Conservation (phyloP, 1,140 invertebrate genomes). For the Eumaeus atala region DNA sequence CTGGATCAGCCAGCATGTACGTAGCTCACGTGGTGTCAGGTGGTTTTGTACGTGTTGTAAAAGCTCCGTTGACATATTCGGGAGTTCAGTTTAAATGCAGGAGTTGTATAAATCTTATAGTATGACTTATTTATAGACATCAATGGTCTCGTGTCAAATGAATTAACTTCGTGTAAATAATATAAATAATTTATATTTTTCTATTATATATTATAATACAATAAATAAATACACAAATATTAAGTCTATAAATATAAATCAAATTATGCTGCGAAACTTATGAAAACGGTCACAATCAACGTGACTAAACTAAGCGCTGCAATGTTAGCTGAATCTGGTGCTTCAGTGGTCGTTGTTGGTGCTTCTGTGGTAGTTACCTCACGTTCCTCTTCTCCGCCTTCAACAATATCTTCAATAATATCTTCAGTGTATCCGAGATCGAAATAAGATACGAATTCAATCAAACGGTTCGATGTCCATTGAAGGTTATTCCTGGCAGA, state of each 20-base stretch:
- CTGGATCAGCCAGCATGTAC: too few relatives aligned
- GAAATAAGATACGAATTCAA: slow-evolving; percentile 43
- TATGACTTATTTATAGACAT: too few relatives aligned
- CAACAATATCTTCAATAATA: slow-evolving; percentile 21
- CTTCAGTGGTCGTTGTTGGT: slow-evolving; percentile 9
- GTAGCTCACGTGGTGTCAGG: too few relatives aligned
- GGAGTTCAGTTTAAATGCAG: too few relatives aligned
- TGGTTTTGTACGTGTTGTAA: too few relatives aligned
- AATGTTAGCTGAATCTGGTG: slow-evolving; percentile 36
- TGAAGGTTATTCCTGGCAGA: slow-evolving; percentile 34
- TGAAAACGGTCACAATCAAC: slow-evolving; percentile 29
- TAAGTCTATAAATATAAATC: slow-evolving; percentile 2
- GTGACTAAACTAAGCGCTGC: slow-evolving; percentile 34
- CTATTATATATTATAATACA: too few relatives aligned
- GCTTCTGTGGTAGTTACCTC: slow-evolving; percentile 1
- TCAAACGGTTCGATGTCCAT: slow-evolving; percentile 37
- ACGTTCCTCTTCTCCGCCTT: slow-evolving; percentile 6
- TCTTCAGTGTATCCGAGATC: slow-evolving; percentile 49
- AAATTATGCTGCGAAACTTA: slow-evolving; percentile 32
- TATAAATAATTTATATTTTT: too few relatives aligned
- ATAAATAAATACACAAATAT: neutral
- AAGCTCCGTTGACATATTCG: too few relatives aligned
- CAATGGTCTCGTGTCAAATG: too few relatives aligned
- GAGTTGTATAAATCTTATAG: too few relatives aligned
- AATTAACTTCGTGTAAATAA: too few relatives aligned